Conservation (phyloP, 1,140 invertebrate species). For the Mylabris phalerata region DNA sequence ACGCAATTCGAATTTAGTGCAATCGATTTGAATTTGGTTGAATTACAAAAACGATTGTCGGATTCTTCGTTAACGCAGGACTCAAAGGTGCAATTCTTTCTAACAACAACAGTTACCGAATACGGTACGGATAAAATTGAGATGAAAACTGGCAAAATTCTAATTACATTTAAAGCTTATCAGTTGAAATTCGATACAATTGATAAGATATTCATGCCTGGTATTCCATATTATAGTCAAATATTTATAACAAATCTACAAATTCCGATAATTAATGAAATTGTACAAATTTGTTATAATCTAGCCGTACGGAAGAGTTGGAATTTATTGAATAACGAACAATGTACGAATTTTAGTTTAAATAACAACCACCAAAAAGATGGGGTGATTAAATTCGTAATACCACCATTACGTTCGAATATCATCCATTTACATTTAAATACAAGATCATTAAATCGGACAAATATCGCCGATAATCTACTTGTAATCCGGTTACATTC, state of each 20-base stretch:
- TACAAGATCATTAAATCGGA: constrained; percentile 31
- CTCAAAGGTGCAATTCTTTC: background rate
- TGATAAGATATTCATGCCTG: constrained; percentile 50
- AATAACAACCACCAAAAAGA: constrained; percentile 9
- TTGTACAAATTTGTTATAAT: constrained; percentile 37
- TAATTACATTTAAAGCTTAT: constrained; percentile 43
- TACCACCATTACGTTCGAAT: constrained; percentile 33
- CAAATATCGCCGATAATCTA: constrained; percentile 22
- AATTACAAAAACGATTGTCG: background rate
- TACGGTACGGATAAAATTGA: constrained; percentile 50
- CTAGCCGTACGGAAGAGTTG: constrained; percentile 36
- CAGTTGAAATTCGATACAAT: constrained; percentile 46
- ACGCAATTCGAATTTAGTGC: constrained; percentile 43
- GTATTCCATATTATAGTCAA: constrained; percentile 53
- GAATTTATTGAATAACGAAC: constrained; percentile 32
- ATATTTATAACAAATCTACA: constrained; percentile 31
- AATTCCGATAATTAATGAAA: constrained; percentile 23
- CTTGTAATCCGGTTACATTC: constrained; percentile 28
- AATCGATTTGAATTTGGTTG: constrained; percentile 37
- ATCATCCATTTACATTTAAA: constrained; percentile 30
- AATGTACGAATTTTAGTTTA: constrained; percentile 30
- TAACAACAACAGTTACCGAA: constrained; percentile 53
- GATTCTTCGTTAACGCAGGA: no score
- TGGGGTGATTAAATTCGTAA: constrained; percentile 20
- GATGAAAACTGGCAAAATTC: constrained; percentile 42